Percentiles rank a stretch among this genome's conserved stretches.
Conservation (phyloP, 2,888 invertebrate genomes). For the Anodontia alba region DNA sequence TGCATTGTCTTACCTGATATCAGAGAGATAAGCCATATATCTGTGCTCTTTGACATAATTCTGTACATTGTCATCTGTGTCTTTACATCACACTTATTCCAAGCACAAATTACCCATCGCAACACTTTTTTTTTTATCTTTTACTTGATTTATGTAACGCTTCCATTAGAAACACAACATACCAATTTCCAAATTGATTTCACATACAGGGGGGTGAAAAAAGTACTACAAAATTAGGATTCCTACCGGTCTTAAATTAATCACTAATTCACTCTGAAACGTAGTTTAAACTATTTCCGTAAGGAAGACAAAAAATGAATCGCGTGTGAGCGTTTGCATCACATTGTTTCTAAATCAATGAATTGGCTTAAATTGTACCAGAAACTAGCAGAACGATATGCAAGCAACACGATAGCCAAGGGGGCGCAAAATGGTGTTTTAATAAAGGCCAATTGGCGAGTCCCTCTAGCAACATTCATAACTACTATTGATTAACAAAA, state of each 20-base stretch:
- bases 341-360: not conserved
- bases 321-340: not conserved
- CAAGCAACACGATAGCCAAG: not conserved
- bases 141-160: not conserved
- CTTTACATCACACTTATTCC: not conserved
- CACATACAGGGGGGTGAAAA: too few relatives aligned
- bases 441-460: constrained; percentile 11
- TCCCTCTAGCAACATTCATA: not conserved
- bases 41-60: not conserved
- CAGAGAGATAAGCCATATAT: not conserved
- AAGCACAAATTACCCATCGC: not conserved
- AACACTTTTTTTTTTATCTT: not conserved
- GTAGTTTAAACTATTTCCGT: too few relatives aligned
- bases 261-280: too few relatives aligned
- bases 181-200: too few relatives aligned
- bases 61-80: not conserved
- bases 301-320: too few relatives aligned
- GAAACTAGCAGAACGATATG: not conserved
- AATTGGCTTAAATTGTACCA: not conserved
- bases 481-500: not conserved
- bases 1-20: constrained; percentile 7
- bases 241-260: too few relatives aligned
- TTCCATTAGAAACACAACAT: not conserved
- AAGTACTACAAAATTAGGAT: too few relatives aligned
- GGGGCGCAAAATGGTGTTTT: constrained; percentile 12